phyloP scores from a whole-genome alignment of 2,797 vertebrate genomes.

The Saxicola maurus region DNA sequence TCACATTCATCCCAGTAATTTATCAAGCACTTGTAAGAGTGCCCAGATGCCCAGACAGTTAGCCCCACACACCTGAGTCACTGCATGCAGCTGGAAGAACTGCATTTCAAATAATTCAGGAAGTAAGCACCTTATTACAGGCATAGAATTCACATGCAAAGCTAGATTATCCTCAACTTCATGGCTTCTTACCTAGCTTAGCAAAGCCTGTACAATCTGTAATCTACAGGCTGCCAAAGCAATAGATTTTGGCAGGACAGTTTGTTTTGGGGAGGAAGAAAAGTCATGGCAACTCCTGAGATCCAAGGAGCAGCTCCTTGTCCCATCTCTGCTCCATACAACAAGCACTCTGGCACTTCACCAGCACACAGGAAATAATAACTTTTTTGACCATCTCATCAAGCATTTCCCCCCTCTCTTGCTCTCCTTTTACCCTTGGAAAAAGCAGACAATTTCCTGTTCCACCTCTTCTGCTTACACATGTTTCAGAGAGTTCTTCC shows the following conservation, averaged over 20 bases:
- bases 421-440: neutral
- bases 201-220: neutral
- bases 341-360: neutral
- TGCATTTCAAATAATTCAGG: neutral
- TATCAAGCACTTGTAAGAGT: neutral
- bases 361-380: neutral
- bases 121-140: neutral
- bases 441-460: neutral
- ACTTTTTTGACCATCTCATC: neutral
- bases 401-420: neutral
- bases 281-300: neutral
- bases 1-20: neutral
- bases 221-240: fast-evolving
- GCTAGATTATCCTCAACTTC: neutral
- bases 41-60: neutral
- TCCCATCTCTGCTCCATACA: fast-evolving
- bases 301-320: neutral
- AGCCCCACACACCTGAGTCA: fast-evolving
- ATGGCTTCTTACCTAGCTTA: neutral
- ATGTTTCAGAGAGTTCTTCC: neutral
- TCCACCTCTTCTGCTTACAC: neutral
- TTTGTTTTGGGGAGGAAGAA: neutral
- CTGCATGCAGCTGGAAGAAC: neutral
- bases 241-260: neutral
- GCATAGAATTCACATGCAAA: neutral